Conservation (phyloP, 2,113 vertebrate species). For the Eupsittula cactorum region DNA sequence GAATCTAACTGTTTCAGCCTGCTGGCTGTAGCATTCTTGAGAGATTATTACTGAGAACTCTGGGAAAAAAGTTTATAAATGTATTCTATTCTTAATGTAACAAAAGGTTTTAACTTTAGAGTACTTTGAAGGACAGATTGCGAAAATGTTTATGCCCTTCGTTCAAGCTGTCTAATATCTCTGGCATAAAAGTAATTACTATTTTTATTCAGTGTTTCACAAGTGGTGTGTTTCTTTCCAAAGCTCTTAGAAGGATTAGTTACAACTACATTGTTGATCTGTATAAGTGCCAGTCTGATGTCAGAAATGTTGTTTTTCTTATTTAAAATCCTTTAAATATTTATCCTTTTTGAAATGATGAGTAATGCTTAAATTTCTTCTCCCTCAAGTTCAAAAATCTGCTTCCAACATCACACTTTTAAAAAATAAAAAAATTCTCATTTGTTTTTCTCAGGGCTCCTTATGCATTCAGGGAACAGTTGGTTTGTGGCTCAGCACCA, state of each 20-base stretch:
- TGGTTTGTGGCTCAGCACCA: background rate
- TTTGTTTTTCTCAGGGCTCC: background rate
- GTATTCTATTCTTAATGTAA: background rate
- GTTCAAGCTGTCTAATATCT: background rate
- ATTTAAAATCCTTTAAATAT: background rate
- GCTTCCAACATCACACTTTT: background rate
- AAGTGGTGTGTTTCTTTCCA: background rate
- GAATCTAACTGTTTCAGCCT: background rate
- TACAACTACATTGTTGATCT: background rate
- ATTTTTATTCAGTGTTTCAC: background rate
- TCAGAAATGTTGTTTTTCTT: background rate
- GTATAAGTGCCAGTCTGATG: background rate
- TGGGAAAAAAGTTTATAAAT: background rate
- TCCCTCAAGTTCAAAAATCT: background rate
- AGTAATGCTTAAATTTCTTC: background rate
- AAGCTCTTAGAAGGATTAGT: background rate
- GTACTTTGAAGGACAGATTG: background rate
- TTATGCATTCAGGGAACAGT: background rate
- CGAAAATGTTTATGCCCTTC: background rate
- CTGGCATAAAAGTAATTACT: background rate
- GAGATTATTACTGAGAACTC: background rate
- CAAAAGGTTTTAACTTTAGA: background rate
- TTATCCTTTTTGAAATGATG: background rate
- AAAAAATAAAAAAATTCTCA: fast-evolving
- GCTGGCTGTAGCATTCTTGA: background rate